Evolutionary conservation across 2,888 invertebrate species (phyloP).

Genomic region (Lasioglossum pauxillum): DNA sequence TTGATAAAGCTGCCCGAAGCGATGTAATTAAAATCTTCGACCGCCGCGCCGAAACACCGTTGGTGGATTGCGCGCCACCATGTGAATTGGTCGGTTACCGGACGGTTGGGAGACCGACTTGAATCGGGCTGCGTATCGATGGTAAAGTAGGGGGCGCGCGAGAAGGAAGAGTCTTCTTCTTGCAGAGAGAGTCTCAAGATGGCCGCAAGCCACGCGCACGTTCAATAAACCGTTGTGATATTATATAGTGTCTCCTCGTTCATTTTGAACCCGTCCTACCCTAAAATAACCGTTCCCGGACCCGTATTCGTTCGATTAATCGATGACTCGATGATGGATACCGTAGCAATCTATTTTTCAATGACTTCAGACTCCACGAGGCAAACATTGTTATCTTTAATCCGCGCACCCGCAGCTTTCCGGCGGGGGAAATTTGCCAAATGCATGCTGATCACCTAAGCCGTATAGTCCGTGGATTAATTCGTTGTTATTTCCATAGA

Average conservation of each 20-base stretch:
- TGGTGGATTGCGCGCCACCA: no score
- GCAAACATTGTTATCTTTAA: neutral
- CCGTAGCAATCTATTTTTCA: neutral
- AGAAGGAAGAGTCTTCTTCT: no score
- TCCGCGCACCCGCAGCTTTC: neutral
- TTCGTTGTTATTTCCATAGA: neutral
- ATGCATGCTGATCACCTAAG: neutral
- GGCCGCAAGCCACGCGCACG: no score
- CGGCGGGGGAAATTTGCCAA: neutral
- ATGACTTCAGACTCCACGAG: neutral
- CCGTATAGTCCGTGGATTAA: neutral
- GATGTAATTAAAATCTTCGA: constrained; percentile 30
- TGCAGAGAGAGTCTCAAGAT: no score
- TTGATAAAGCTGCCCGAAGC: constrained; percentile 31
- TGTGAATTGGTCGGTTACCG: no score
- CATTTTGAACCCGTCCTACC: no score
- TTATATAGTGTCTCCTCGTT: no score
- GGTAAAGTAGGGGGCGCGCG: no score
- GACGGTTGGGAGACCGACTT: no score
- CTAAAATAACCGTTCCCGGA: neutral
- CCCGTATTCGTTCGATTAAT: neutral
- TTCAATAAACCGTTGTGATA: no score
- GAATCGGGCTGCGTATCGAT: no score
- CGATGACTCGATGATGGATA: neutral
- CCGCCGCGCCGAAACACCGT: neutral